These are phyloP conservation scores for Micromussa lordhowensis DNA, from an alignment of 92 coral and sea anemone species.

Conservation along the genomic window DNA sequence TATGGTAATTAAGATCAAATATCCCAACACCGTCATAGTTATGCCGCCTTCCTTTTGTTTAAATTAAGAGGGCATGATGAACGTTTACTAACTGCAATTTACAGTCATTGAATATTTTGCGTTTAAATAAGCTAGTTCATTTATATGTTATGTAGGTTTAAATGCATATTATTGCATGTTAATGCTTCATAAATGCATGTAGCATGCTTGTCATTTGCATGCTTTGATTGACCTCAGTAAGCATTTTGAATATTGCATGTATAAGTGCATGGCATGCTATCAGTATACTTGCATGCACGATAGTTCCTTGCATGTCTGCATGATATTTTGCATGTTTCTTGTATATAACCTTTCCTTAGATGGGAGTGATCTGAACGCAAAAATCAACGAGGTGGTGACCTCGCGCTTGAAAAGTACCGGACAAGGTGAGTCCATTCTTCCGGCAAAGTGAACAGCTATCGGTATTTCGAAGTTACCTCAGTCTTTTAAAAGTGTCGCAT, in stretches of 20 bases:
- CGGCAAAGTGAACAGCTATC: background rate
- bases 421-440: background rate
- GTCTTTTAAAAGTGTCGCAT: background rate
- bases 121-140: no score
- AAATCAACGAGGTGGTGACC: conserved; percentile 13
- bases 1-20: no score
- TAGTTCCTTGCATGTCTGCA: background rate
- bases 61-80: no score
- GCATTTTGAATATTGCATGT: conserved; percentile 1
- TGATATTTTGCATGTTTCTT: conserved; percentile 6
- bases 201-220: background rate
- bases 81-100: no score
- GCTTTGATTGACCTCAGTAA: background rate
- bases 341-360: conserved; percentile 1
- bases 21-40: no score
- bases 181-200: background rate
- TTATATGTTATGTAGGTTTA: background rate
- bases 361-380: background rate
- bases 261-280: no score
- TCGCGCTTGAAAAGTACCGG: background rate
- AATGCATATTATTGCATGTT: no score
- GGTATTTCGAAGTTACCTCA: background rate
- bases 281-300: background rate
- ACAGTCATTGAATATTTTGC: background rate
- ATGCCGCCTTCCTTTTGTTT: no score